phyloP scores from a whole-genome alignment of 2,113 vertebrate species.

The Piprites chloris region DNA sequence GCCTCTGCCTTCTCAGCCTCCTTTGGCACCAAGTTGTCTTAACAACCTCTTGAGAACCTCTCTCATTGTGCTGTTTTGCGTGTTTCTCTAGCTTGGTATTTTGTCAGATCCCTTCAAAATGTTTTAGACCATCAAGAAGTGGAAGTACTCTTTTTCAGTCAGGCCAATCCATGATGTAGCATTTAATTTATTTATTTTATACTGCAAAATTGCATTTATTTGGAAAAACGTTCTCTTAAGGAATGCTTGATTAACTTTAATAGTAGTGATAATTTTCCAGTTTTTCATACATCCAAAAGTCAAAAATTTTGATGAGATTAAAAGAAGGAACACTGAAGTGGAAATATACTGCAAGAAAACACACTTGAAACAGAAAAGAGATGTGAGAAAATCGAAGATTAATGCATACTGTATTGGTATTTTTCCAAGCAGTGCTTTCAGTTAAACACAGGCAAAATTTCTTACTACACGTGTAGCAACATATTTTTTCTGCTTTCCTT shows the following conservation, averaged over 20 bases:
- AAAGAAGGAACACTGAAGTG: background rate
- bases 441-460: background rate
- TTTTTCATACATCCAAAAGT: background rate
- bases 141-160: background rate
- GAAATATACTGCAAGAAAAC: background rate
- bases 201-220: background rate
- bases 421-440: background rate
- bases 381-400: background rate
- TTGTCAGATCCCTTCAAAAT: background rate
- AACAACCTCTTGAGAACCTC: background rate
- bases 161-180: background rate
- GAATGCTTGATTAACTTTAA: background rate
- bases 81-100: background rate
- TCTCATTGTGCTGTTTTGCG: fast-evolving
- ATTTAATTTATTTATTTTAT: background rate
- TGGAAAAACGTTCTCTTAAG: background rate
- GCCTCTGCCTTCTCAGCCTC: background rate
- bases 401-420: background rate
- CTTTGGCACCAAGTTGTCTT: background rate
- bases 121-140: background rate
- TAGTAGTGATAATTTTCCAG: background rate
- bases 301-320: background rate
- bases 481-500: background rate
- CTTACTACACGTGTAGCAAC: background rate
- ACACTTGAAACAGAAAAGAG: background rate